These are phyloP conservation scores for Pangasius sanitwongsei DNA, from an alignment of 2,797 vertebrate genomes.

Conservation along the genomic window DNA sequence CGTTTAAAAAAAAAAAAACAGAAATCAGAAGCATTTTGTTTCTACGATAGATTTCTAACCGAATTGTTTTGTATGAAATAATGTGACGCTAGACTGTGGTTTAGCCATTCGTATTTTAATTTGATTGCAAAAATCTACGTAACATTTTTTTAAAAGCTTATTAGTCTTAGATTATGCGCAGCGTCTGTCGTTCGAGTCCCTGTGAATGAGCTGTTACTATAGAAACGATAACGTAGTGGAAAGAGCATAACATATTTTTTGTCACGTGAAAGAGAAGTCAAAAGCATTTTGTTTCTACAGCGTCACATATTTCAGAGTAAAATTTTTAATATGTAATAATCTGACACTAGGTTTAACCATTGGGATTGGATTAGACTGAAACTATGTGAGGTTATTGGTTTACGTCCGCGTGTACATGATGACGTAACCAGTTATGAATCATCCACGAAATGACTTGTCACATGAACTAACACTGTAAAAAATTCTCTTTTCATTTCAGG, in stretches of 20 bases:
- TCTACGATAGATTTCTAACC: not conserved
- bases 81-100: not conserved
- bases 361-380: not conserved
- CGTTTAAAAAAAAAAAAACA: not conserved
- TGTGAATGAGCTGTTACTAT: not conserved
- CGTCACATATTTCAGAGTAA: not conserved
- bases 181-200: not conserved
- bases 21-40: not conserved
- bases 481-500: not conserved
- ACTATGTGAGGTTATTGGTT: not conserved
- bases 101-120: not conserved
- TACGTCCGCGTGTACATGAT: not conserved
- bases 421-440: not conserved
- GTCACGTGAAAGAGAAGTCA: not conserved
- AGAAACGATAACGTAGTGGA: not conserved
- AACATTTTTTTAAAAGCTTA: not conserved
- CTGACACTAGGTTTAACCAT: not conserved
- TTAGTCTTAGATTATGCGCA: not conserved
- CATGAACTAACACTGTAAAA: not conserved
- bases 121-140: not conserved
- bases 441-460: not conserved
- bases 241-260: not conserved
- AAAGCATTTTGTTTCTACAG: not conserved
- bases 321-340: not conserved
- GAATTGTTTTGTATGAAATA: not conserved